Evolutionary conservation across 1,140 invertebrate species (phyloP).

Genomic region (Diabrotica virgifera): DNA sequence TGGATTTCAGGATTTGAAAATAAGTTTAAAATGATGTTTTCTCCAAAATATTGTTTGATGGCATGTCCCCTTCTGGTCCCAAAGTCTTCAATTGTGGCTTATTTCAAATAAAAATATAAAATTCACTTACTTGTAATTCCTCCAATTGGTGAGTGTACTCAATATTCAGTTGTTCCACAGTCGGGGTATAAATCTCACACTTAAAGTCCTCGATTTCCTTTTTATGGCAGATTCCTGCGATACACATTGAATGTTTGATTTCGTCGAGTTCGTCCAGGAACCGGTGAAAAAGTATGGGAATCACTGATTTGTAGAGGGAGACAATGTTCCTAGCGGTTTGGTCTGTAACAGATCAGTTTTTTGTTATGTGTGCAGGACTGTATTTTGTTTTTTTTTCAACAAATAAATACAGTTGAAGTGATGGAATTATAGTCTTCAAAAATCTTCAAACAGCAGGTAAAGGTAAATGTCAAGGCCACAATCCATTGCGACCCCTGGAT

Average conservation of each 20-base stretch:
- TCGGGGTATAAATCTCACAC: slow-evolving; percentile 26
- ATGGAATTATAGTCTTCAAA: too few relatives aligned
- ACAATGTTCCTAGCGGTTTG: slow-evolving; percentile 25
- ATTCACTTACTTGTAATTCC: slow-evolving; percentile 13
- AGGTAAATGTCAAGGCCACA: too few relatives aligned
- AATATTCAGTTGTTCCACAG: slow-evolving; percentile 20
- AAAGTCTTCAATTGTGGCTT: too few relatives aligned
- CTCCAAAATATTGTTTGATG: too few relatives aligned
- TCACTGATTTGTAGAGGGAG: slow-evolving; percentile 25
- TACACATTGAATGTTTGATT: slow-evolving; percentile 19
- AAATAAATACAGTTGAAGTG: too few relatives aligned
- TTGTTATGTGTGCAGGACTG: not conserved
- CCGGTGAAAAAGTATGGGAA: slow-evolving; percentile 27
- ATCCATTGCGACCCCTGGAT: too few relatives aligned
- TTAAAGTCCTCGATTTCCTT: slow-evolving; percentile 17
- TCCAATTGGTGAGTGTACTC: slow-evolving; percentile 19
- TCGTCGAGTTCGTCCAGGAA: slow-evolving; percentile 29
- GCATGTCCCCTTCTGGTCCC: too few relatives aligned
- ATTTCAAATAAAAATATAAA: too few relatives aligned
- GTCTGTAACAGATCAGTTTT: slow-evolving; percentile 10
- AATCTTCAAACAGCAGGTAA: too few relatives aligned
- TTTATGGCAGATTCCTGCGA: slow-evolving; percentile 13
- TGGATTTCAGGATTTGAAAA: too few relatives aligned
- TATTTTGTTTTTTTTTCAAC: too few relatives aligned
- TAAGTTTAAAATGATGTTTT: too few relatives aligned